phyloP scores from a whole-genome alignment of 2,113 vertebrate genomes.

The Poicephalus meyeri region DNA sequence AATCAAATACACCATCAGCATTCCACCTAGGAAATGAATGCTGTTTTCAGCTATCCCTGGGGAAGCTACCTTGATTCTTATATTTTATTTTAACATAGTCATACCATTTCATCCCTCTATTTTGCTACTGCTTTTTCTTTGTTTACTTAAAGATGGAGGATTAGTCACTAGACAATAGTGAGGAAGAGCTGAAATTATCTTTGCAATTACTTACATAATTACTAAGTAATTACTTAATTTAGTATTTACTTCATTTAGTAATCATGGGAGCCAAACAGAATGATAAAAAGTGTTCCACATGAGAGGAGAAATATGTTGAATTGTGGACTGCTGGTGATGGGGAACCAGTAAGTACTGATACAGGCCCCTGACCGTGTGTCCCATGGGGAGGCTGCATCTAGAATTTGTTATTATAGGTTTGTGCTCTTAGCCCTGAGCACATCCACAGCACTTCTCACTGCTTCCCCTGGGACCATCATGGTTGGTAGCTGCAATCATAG shows the following conservation, averaged over 20 bases:
- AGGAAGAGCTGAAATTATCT: background rate
- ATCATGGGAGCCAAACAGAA: background rate
- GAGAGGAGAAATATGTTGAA: background rate
- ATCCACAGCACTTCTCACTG: background rate
- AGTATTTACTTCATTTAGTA: background rate
- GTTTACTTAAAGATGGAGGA: background rate
- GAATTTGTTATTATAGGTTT: background rate
- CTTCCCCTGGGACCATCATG: background rate
- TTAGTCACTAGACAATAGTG: background rate
- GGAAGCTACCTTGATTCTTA: background rate
- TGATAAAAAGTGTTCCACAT: background rate
- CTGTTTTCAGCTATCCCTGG: background rate
- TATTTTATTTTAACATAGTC: background rate
- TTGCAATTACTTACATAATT: background rate
- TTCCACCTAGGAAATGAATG: background rate
- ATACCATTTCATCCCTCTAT: background rate
- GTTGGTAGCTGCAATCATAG: background rate
- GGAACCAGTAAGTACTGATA: background rate
- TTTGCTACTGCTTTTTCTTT: background rate
- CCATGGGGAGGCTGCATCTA: background rate
- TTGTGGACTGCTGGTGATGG: background rate
- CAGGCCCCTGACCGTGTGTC: rapidly evolving
- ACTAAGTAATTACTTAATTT: background rate
- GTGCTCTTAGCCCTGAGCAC: background rate
- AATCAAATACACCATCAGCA: background rate